phyloP scores from a whole-genome alignment of 2,888 invertebrate genomes.

The Herminia tarsipennalis region DNA sequence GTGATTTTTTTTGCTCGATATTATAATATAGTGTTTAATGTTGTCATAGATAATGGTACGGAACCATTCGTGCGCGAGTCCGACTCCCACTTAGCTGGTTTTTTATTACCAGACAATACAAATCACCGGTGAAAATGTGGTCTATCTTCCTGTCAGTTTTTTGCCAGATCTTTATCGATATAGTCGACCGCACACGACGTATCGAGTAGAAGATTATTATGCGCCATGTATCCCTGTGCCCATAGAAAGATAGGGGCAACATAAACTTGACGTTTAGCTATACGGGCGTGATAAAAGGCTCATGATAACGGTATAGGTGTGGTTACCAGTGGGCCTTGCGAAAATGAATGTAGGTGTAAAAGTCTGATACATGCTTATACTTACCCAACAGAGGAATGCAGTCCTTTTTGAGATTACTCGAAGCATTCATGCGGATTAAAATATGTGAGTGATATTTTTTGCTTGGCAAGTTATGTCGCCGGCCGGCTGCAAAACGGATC shows the following conservation, averaged over 20 bases:
- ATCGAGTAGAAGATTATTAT: slow-evolving; percentile 36
- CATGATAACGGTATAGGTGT: slow-evolving; percentile 50
- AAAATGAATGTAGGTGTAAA: slow-evolving; percentile 50
- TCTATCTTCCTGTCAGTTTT: slow-evolving; percentile 38
- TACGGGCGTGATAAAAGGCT: slow-evolving; percentile 45
- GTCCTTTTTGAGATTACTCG: slow-evolving; percentile 44
- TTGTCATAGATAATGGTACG: no score
- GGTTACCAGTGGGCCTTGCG: slow-evolving; percentile 51
- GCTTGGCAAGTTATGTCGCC: slow-evolving; percentile 31
- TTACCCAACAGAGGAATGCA: slow-evolving; percentile 38
- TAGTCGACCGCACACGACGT: slow-evolving; percentile 54
- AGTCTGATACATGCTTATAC: no score
- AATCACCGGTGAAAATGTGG: slow-evolving; percentile 34
- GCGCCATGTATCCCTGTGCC: slow-evolving; percentile 22
- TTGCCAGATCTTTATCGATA: slow-evolving; percentile 48
- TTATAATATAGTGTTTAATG: no score
- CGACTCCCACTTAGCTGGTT: no score
- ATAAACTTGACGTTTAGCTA: slow-evolving; percentile 24
- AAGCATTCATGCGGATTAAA: slow-evolving; percentile 45
- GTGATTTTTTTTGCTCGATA: no score
- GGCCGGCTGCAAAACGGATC: slow-evolving; percentile 39
- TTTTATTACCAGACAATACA: slow-evolving; percentile 32
- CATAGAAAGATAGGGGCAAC: slow-evolving; percentile 30
- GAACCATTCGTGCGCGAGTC: no score
- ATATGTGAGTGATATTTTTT: slow-evolving; percentile 42